These are phyloP conservation scores for Cebus imitator DNA, from an alignment of 2,113 vertebrate genomes.

Conservation along the genomic window DNA sequence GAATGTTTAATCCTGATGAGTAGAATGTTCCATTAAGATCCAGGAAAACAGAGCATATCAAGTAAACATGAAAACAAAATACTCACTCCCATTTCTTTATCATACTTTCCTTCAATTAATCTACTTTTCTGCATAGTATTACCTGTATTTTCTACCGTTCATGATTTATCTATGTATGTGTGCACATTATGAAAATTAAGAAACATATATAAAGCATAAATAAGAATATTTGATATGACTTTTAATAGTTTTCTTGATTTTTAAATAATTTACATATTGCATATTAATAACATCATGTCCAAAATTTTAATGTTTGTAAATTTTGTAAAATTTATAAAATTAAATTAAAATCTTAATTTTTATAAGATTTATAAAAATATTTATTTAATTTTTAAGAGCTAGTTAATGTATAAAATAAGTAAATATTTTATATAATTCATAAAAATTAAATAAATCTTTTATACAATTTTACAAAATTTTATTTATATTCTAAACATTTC, in stretches of 20 bases:
- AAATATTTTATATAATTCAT: too few species aligned
- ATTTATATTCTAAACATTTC: too few species aligned
- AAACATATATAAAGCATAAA: background rate
- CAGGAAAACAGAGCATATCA: background rate
- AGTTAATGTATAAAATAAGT: too few species aligned
- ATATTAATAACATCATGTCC: background rate
- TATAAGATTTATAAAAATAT: too few species aligned
- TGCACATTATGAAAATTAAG: background rate
- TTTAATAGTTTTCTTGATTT: background rate
- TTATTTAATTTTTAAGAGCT: too few species aligned
- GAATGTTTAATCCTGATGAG: slow-evolving; percentile 52
- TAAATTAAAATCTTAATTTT: too few species aligned
- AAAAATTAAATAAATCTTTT: too few species aligned
- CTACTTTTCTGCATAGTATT: background rate
- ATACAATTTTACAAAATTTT: too few species aligned
- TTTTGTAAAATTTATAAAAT: too few species aligned
- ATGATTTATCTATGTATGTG: background rate
- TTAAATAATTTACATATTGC: background rate
- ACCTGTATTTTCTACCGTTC: background rate
- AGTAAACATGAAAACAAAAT: slow-evolving; percentile 48
- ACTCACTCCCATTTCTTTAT: background rate
- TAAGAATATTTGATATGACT: background rate
- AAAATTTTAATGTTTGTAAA: background rate
- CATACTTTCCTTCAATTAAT: background rate
- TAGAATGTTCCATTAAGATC: slow-evolving; percentile 19